Conservation (phyloP, 30 jellyfish, hydroid and myxozoan genomes). For the Hydra vulgaris region DNA sequence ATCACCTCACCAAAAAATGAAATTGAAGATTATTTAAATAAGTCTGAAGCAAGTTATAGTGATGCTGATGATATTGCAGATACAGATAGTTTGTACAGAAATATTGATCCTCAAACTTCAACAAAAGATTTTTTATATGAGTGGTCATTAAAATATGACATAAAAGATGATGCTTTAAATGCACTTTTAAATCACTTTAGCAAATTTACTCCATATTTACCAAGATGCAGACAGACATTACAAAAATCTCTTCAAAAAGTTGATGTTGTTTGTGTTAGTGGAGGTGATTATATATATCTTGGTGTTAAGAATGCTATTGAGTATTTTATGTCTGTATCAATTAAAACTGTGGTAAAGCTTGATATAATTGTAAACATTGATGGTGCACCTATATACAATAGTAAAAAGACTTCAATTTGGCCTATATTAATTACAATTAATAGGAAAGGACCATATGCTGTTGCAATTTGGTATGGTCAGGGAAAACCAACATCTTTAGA, state of each 20-base stretch:
- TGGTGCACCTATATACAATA: not conserved
- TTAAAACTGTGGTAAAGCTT: not conserved
- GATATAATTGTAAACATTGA: not conserved
- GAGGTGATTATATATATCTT: not conserved
- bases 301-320: not conserved
- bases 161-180: not conserved
- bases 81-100: not conserved
- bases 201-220: not conserved
- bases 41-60: not conserved
- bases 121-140: not conserved
- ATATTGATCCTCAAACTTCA: not conserved
- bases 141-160: not conserved
- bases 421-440: not conserved
- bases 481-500: slow-evolving; percentile 27
- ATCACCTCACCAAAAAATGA: not conserved
- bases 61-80: not conserved
- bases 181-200: not conserved
- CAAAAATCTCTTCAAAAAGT: not conserved
- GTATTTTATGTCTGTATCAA: not conserved
- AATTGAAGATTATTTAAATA: not conserved
- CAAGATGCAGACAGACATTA: not conserved
- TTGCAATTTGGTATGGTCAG: slow-evolving; percentile 29
- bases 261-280: not conserved
- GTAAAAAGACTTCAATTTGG: not conserved
- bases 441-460: not conserved